Evolutionary conservation across 2,797 vertebrate species (phyloP), one percentile per base, ranked within the genome.

Genomic region (Chelidonichthys spinosus): DNA sequence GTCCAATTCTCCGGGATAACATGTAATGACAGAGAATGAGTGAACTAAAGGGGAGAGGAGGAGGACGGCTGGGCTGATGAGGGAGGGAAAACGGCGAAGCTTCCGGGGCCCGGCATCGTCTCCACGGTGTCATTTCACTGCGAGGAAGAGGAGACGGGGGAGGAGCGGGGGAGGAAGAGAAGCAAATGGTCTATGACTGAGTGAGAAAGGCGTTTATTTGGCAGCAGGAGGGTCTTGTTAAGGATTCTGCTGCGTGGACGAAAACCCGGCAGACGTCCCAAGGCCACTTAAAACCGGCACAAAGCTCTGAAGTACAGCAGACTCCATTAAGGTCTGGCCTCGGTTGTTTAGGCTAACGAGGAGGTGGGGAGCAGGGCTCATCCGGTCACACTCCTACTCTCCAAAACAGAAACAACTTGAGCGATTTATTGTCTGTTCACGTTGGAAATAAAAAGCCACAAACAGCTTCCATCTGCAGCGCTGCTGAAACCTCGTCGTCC

Each of bases 201-300:
- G 49, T 54, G 74, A 72, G 59, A 74, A 73, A 72, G 67, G 76
- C 68, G 78, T 88, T 82, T 86, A 85, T 89, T 80, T 81, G 67
- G 79, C 64, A 33, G 60, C 42, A 37, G 65, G 72, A 79, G 79
- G 79, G 70, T 63, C 85, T 84, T 75, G 64, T 82, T 87, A 86
- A 36, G 60, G 14, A 63, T 84, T 83, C 49, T 80, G 74, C 82
- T 52, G 39, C 2, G 14, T 81, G 33, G 62, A 68, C 78, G 84
- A 60, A 82, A 25, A 78, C 35, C 65, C 64, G 64, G 36, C 59
- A 43, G n/a, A 39, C 42, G 54, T 25, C 5, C 32, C 13, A 36
- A 49, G 66, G 66, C 46, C 14, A 39, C 69, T 77, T 73, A 42
- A 73, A 76, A 68, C 14, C 35, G 18, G 2, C 50, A 55, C 47